Evolutionary conservation across 2,797 vertebrate genomes (phyloP).

Genomic region (Taeniopygia guttata): DNA sequence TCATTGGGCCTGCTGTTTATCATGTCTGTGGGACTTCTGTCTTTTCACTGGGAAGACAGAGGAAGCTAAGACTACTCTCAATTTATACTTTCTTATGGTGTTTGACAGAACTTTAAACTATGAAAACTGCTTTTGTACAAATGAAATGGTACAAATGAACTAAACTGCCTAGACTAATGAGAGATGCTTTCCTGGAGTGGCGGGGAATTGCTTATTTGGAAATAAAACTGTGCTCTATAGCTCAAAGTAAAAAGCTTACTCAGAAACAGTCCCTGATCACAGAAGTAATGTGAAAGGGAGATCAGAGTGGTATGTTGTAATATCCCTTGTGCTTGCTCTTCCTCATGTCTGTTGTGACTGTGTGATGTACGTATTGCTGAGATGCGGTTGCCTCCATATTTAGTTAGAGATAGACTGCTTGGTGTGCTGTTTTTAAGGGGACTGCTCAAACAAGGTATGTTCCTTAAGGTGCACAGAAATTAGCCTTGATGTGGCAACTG

Average conservation of each 20-base stretch:
- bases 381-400: not conserved
- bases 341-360: not conserved
- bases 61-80: not conserved
- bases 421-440: not conserved
- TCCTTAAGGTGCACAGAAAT: not conserved
- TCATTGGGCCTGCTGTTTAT: not conserved
- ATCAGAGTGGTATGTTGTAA: not conserved
- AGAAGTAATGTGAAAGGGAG: not conserved
- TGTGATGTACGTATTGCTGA: not conserved
- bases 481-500: not conserved
- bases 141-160: not conserved
- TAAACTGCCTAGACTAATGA: not conserved
- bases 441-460: not conserved
- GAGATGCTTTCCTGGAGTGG: not conserved
- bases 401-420: not conserved
- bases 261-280: not conserved
- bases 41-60: not conserved
- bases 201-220: not conserved
- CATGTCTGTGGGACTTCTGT: accelerated
- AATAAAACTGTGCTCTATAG: not conserved
- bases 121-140: not conserved
- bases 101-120: not conserved
- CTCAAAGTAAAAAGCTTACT: not conserved
- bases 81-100: not conserved
- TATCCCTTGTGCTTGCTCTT: not conserved